Percentiles rank a stretch among this genome's conserved stretches.
Conservation (phyloP, 2,888 invertebrate species). For the Pterobdella sp. region DNA sequence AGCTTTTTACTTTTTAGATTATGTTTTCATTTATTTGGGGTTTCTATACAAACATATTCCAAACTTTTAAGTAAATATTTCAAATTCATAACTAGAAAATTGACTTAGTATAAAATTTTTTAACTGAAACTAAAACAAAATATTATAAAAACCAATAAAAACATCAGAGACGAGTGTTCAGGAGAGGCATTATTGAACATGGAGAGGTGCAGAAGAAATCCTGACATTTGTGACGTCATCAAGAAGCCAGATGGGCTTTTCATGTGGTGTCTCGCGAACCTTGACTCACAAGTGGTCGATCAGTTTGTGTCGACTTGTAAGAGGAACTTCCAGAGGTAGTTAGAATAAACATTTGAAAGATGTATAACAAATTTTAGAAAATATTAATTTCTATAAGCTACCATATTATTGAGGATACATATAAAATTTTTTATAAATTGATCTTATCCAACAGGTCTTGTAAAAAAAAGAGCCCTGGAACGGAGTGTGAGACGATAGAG, state of each 20-base stretch:
- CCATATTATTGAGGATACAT: no score
- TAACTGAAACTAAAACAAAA: no score
- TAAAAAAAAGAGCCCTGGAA: not conserved
- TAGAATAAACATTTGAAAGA: no score
- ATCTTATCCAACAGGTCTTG: constrained; percentile 1
- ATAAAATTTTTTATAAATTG: not conserved
- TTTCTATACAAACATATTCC: no score
- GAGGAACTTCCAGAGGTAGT: not conserved
- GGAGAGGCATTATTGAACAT: not conserved
- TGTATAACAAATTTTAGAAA: no score
- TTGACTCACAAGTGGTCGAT: not conserved
- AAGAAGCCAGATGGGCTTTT: not conserved
- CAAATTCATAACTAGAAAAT: no score
- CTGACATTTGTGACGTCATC: not conserved
- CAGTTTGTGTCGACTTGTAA: not conserved
- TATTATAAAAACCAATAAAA: not conserved
- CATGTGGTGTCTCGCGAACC: not conserved
- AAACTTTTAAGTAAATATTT: no score
- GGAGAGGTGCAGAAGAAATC: not conserved
- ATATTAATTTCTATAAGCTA: no score
- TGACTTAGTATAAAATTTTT: no score
- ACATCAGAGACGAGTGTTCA: not conserved
- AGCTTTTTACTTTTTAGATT: no score
- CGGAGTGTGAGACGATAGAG: not conserved
- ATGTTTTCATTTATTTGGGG: no score